These are phyloP conservation scores for Dasypus novemcinctus DNA, from an alignment of 2,113 vertebrate genomes.

Conservation along the genomic window DNA sequence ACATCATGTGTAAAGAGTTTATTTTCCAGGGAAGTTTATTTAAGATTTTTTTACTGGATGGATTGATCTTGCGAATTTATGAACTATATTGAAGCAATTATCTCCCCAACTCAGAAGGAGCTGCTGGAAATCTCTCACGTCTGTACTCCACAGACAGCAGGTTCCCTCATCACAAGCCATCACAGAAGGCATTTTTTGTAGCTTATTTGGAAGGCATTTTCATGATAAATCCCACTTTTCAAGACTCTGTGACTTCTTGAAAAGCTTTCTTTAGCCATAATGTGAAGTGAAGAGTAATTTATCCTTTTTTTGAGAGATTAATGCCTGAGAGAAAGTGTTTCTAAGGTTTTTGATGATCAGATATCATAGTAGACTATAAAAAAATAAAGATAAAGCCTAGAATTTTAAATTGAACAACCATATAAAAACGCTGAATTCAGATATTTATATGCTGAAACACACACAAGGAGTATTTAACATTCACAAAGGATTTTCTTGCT, in stretches of 20 bases:
- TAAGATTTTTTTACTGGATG: slow-evolving; percentile 7
- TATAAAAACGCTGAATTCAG: slow-evolving; percentile 1
- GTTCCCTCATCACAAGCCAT: neutral
- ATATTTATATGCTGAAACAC: slow-evolving; percentile 26
- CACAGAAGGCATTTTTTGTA: slow-evolving; percentile 5
- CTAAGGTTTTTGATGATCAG: neutral
- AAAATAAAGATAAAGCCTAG: neutral
- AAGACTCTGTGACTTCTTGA: slow-evolving; percentile 24
- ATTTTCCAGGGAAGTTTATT: slow-evolving; percentile 25
- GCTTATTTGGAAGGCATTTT: slow-evolving; percentile 42
- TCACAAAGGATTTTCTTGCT: slow-evolving; percentile 44
- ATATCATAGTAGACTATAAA: slow-evolving; percentile 10
- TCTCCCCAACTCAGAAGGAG: slow-evolving; percentile 16
- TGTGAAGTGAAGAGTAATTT: slow-evolving; percentile 4
- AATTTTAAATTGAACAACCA: slow-evolving; percentile 39
- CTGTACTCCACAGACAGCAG: neutral
- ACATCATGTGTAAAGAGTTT: neutral
- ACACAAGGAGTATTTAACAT: neutral
- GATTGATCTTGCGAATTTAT: neutral
- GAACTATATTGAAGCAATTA: slow-evolving; percentile 44
- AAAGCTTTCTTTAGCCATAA: slow-evolving; percentile 40
- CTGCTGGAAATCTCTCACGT: neutral
- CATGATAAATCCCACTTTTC: slow-evolving; percentile 24
- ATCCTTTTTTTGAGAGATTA: neutral
- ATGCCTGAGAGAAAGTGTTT: neutral